Evolutionary conservation across 2,113 vertebrate species (phyloP).

Genomic region (Aspiorhynchus laticeps): DNA sequence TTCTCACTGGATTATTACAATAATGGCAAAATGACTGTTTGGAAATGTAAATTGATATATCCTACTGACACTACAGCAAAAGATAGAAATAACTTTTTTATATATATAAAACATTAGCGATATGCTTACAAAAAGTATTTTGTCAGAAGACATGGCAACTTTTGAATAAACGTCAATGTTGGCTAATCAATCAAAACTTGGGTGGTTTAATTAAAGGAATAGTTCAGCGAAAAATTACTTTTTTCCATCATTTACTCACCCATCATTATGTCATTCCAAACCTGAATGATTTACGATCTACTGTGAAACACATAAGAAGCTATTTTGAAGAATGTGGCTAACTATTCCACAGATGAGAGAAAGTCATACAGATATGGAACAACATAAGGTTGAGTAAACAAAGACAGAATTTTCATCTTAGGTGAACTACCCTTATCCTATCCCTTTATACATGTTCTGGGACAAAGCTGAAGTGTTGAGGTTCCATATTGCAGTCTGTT

Average conservation of each 20-base stretch:
- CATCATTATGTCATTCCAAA: not conserved
- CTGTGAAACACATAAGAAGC: not conserved
- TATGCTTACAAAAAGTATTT: not conserved
- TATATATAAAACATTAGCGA: not conserved
- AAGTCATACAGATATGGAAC: not conserved
- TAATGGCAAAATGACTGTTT: too few relatives aligned
- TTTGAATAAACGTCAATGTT: not conserved
- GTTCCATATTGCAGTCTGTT: not conserved
- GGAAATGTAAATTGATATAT: too few relatives aligned
- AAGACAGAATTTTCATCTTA: too few relatives aligned
- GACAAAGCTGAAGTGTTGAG: not conserved
- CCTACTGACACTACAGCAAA: too few relatives aligned
- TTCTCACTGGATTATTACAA: too few relatives aligned
- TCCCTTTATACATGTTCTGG: not conserved
- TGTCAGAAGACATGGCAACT: not conserved
- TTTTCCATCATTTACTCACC: not conserved
- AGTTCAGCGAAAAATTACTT: not conserved
- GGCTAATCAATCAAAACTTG: not conserved
- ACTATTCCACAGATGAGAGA: not conserved
- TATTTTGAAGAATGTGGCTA: not conserved
- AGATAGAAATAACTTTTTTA: too few relatives aligned
- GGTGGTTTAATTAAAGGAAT: not conserved
- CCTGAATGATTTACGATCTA: not conserved
- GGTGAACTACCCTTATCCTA: not conserved
- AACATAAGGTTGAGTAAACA: too few relatives aligned